Evolutionary conservation across 2,113 vertebrate species (phyloP).

Genomic region (Struthio camelus): DNA sequence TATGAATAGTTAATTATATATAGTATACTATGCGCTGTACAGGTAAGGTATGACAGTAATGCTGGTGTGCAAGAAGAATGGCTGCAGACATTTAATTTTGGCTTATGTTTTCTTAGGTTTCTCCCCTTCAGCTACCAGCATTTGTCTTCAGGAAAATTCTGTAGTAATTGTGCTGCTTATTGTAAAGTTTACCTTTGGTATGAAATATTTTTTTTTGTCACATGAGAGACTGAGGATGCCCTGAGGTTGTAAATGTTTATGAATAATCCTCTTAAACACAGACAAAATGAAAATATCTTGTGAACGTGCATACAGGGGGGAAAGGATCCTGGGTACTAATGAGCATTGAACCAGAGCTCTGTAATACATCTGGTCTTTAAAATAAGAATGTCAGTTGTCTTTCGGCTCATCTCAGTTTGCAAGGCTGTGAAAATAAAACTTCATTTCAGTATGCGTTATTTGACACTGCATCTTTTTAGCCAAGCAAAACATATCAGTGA

Average conservation of each 20-base stretch:
- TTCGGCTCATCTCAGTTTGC: background rate
- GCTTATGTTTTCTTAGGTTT: background rate
- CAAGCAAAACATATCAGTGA: background rate
- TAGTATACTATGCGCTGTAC: background rate
- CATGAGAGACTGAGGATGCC: background rate
- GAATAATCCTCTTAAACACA: background rate
- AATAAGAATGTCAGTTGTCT: background rate
- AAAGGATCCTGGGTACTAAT: background rate
- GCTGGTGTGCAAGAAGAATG: background rate
- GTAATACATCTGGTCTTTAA: background rate
- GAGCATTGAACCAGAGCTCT: background rate
- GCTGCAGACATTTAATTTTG: background rate
- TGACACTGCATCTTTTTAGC: background rate
- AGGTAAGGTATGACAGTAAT: background rate
- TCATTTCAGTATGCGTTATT: background rate
- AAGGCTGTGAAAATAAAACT: background rate
- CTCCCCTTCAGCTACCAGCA: background rate
- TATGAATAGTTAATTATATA: background rate
- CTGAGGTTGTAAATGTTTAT: background rate
- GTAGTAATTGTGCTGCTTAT: background rate
- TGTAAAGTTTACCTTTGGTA: background rate
- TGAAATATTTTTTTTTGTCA: background rate
- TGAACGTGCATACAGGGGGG: too few species aligned
- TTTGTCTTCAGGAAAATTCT: background rate
- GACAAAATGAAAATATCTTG: background rate